Evolutionary conservation across 2,888 invertebrate species (phyloP).

Genomic region (Parelbella ahira): DNA sequence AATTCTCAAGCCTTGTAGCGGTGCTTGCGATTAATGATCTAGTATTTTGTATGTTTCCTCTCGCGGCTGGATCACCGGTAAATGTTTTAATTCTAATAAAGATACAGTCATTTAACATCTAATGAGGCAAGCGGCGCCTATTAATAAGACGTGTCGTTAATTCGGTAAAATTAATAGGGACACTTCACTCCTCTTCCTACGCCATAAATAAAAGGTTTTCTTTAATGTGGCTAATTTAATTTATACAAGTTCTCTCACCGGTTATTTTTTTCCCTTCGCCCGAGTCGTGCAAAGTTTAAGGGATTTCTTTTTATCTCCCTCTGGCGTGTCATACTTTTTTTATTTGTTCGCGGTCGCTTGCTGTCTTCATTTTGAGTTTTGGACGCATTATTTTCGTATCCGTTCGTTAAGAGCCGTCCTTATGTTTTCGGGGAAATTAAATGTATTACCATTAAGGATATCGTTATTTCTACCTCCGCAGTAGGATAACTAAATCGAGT

Average conservation of each 20-base stretch:
- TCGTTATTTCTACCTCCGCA: neutral
- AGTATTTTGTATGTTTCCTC: neutral
- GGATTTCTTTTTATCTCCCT: constrained; percentile 33
- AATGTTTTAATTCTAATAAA: constrained; percentile 24
- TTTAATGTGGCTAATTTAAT: constrained; percentile 38
- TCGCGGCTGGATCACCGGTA: neutral
- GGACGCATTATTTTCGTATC: constrained; percentile 20
- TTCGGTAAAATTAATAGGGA: constrained; percentile 34
- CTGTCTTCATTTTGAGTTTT: constrained; percentile 23
- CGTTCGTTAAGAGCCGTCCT: constrained; percentile 2
- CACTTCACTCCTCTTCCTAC: constrained; percentile 26
- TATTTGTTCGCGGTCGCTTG: constrained; percentile 23
- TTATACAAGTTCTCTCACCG: constrained; percentile 33
- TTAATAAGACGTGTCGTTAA: constrained; percentile 25
- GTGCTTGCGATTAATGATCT: neutral
- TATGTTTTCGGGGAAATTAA: constrained; percentile 21
- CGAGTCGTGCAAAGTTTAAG: constrained; percentile 36
- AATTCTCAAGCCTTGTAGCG: no score
- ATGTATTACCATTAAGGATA: constrained; percentile 14
- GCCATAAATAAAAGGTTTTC: constrained; percentile 28
- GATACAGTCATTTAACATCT: constrained; percentile 15
- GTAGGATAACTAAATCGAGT: neutral
- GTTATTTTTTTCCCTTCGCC: constrained; percentile 28
- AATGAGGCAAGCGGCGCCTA: constrained; percentile 19
- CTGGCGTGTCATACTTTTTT: constrained; percentile 30